phyloP scores from a whole-genome alignment of 2,888 invertebrate species.

The Scaptomyza tumidula region DNA sequence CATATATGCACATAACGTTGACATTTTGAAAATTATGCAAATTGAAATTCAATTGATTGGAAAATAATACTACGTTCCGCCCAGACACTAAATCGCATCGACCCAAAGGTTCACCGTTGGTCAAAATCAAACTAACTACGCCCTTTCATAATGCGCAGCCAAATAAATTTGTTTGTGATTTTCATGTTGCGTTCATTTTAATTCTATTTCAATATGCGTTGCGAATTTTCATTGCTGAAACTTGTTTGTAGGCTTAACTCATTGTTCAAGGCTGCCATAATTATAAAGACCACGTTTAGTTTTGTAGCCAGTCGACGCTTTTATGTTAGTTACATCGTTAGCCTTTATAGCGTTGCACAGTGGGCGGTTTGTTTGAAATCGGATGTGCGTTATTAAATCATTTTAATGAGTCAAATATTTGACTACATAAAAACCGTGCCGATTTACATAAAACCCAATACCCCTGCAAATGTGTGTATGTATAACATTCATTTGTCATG shows the following conservation, averaged over 20 bases:
- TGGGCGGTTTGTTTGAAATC: conserved; percentile 19
- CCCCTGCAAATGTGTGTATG: conserved; percentile 24
- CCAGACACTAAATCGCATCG: conserved; percentile 1
- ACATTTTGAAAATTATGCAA: conserved; percentile 77
- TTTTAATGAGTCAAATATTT: conserved; percentile 75
- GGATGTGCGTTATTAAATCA: conserved; percentile 65
- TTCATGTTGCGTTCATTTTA: conserved; percentile 45
- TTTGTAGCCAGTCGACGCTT: conserved; percentile 22
- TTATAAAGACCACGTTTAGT: conserved; percentile 50
- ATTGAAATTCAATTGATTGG: conserved; percentile 81
- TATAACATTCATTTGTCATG: conserved; percentile 57
- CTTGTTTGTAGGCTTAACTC: conserved; percentile 49
- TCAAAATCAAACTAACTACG: conserved; percentile 34
- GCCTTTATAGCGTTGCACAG: conserved; percentile 2
- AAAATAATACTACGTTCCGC: conserved; percentile 67
- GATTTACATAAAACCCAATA: conserved; percentile 26
- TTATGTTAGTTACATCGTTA: conserved; percentile 23
- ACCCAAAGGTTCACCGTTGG: conserved; percentile 16
- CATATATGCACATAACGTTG: conserved; percentile 75
- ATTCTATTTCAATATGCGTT: conserved; percentile 54
- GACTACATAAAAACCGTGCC: conserved; percentile 28
- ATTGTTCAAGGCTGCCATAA: conserved; percentile 53
- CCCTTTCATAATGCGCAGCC: conserved; percentile 35
- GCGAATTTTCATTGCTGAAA: conserved; percentile 49
- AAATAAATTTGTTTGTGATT: conserved; percentile 61